Evolutionary conservation across 2,113 vertebrate genomes (phyloP).

Genomic region (Lepus timidus): DNA sequence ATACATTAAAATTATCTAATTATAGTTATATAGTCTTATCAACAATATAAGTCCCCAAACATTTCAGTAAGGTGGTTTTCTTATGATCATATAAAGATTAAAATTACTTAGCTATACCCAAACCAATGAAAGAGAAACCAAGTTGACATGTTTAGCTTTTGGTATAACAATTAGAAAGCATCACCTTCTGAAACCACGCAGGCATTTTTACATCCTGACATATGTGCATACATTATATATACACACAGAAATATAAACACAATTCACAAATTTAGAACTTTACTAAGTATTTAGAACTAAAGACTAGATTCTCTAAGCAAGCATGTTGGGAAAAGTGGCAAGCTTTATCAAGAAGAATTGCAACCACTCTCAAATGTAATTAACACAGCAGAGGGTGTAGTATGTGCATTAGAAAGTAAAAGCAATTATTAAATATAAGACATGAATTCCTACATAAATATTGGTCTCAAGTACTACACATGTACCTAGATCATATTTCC

Average conservation of each 20-base stretch:
- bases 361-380: constrained; percentile 54
- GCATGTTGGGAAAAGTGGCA: constrained; percentile 38
- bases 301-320: background rate
- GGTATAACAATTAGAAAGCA: constrained; percentile 30
- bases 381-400: background rate
- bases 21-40: background rate
- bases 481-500: constrained; percentile 71
- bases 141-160: constrained; percentile 25
- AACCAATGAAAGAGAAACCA: constrained; percentile 60
- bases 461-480: constrained; percentile 61
- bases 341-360: constrained; percentile 52
- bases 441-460: constrained; percentile 3
- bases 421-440: constrained; percentile 28
- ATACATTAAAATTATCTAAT: too few relatives aligned
- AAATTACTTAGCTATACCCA: constrained; percentile 50
- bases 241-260: background rate
- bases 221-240: background rate
- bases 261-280: constrained; percentile 43
- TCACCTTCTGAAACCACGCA: constrained; percentile 14
- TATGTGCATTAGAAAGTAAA: constrained; percentile 41
- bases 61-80: constrained; percentile 34
- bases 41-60: constrained; percentile 31
- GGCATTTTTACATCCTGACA: constrained; percentile 24
- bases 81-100: constrained; percentile 50
- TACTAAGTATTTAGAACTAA: constrained; percentile 27